Percentiles rank a stretch among this genome's conserved stretches.
phyloP scores from a whole-genome alignment of 2,113 vertebrate species.

The Thomomys bottae region DNA sequence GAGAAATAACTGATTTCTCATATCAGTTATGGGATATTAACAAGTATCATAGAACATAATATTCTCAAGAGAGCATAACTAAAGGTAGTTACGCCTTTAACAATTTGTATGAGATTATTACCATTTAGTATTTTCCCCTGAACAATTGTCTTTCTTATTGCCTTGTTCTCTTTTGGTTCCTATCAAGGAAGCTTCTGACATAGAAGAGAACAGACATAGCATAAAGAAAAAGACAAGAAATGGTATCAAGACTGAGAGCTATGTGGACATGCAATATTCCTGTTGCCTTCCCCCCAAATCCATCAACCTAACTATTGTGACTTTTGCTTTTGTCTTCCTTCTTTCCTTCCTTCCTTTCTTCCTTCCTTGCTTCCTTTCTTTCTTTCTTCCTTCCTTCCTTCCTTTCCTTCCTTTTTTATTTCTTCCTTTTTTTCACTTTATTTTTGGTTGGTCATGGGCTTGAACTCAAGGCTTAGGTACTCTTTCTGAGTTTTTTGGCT shows the following conservation, averaged over 20 bases:
- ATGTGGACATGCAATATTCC: background rate
- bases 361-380: no score
- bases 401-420: no score
- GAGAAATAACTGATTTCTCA: no score
- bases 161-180: slow-evolving; percentile 6
- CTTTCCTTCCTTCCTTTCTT: no score
- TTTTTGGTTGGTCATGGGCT: no score
- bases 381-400: no score
- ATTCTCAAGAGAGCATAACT: background rate
- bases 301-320: background rate
- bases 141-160: slow-evolving; percentile 7
- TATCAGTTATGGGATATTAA: background rate
- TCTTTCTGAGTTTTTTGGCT: no score
- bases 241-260: background rate
- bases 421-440: no score
- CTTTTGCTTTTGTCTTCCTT: no score
- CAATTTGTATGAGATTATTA: background rate
- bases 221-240: background rate
- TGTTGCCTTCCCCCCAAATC: background rate
- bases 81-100: background rate
- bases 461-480: no score
- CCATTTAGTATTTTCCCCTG: background rate
- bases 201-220: slow-evolving; percentile 12
- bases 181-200: slow-evolving; percentile 21
- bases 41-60: background rate